These are phyloP conservation scores for Ciconia boyciana DNA, from an alignment of 2,113 vertebrate genomes.

Conservation along the genomic window DNA sequence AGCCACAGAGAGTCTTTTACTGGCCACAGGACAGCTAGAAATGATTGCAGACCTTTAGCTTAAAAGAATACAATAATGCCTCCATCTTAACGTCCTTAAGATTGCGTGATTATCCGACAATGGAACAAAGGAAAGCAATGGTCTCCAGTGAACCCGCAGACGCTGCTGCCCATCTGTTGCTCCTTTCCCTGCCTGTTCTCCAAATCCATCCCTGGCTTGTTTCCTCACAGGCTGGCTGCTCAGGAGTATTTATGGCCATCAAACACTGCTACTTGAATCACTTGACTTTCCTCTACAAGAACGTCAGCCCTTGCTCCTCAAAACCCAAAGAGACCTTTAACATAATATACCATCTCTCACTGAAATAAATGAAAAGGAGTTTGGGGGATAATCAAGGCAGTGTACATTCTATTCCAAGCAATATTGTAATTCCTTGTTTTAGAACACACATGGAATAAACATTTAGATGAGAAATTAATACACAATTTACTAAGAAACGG, in stretches of 20 bases:
- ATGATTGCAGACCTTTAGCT: not conserved
- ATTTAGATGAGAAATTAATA: not conserved
- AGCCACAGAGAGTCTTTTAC: not conserved
- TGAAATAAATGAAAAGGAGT: not conserved
- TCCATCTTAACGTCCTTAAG: not conserved
- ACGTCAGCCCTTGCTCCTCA: not conserved
- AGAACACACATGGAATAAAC: not conserved
- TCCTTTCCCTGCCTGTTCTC: not conserved
- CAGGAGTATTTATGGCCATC: not conserved
- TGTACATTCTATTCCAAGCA: not conserved
- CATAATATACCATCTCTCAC: accelerated
- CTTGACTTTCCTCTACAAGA: not conserved
- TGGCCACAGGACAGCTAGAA: not conserved
- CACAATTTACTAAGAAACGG: not conserved
- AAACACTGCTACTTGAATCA: not conserved
- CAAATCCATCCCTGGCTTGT: not conserved
- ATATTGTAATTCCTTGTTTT: not conserved
- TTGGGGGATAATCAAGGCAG: not conserved
- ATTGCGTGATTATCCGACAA: accelerated
- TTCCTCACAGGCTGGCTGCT: not conserved
- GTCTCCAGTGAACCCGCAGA: not conserved
- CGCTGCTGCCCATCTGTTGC: not conserved
- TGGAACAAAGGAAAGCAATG: not conserved
- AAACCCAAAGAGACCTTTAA: not conserved
- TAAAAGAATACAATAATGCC: not conserved